Percentiles rank a stretch among this genome's conserved stretches.
phyloP scores from a whole-genome alignment of 1,140 invertebrate species.

The Formica exsecta region DNA sequence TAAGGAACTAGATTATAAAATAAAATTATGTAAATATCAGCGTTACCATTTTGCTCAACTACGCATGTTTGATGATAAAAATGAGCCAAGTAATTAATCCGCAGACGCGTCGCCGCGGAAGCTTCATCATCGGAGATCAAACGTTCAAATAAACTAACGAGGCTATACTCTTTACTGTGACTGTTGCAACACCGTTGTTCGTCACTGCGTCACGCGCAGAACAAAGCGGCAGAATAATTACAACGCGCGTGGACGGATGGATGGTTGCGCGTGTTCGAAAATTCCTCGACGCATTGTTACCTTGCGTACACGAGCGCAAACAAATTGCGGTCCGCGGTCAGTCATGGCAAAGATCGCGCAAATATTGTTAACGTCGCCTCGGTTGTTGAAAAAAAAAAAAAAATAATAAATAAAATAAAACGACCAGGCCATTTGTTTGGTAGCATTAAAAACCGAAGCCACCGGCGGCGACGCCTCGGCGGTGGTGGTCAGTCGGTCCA shows the following conservation, averaged over 20 bases:
- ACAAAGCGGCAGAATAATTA: constrained; percentile 52
- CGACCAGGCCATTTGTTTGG: constrained; percentile 3
- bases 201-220: constrained; percentile 28
- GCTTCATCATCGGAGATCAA: background rate
- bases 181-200: constrained; percentile 28
- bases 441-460: constrained; percentile 49
- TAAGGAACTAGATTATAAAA: background rate
- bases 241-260: constrained; percentile 25
- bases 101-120: constrained; percentile 2
- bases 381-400: background rate
- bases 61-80: background rate
- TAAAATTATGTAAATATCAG: background rate
- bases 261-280: constrained; percentile 39
- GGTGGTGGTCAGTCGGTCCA: background rate
- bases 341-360: constrained; percentile 44
- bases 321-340: constrained; percentile 35
- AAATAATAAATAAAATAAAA: constrained; percentile 9
- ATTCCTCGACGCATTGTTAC: constrained; percentile 52
- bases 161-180: constrained; percentile 19
- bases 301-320: constrained; percentile 5
- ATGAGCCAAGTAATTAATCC: constrained; percentile 1
- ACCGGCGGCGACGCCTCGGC: background rate
- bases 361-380: constrained; percentile 57
- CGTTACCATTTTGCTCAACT: background rate
- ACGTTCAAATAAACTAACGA: constrained; percentile 56